Conservation (phyloP, 2,797 vertebrate genomes). For the Hemitrygon akajei region DNA sequence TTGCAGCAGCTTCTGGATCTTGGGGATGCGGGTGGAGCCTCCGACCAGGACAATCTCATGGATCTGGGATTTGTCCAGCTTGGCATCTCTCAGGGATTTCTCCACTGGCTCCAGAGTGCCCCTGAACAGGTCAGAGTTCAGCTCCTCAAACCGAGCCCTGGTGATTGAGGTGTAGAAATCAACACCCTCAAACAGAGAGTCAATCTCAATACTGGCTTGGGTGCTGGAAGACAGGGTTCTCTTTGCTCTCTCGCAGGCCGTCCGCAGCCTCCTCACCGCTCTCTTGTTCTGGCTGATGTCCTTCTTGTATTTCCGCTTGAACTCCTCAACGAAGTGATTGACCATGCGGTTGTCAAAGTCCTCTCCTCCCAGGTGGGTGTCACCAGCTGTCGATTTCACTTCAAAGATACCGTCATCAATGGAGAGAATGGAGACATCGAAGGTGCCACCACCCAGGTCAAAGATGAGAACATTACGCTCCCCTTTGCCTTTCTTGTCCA, state of each 20-base stretch:
- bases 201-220: conserved; percentile 28
- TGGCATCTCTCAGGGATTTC: neutral
- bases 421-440: no score
- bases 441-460: neutral
- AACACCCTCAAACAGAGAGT: neutral
- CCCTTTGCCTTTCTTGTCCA: neutral
- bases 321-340: conserved; percentile 16
- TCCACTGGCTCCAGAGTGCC: no score
- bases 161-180: no score
- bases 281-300: no score
- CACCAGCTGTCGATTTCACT: no score
- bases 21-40: conserved; percentile 28
- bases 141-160: no score
- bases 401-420: no score
- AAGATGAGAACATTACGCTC: neutral
- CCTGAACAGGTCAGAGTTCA: no score
- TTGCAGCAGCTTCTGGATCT: conserved; percentile 31
- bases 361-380: neutral
- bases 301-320: neutral
- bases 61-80: neutral
- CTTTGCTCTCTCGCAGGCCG: neutral
- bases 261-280: neutral
- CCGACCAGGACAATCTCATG: conserved; percentile 17
- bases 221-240: conserved; percentile 21
- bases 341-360: conserved; percentile 33